Evolutionary conservation across 1,140 invertebrate species (phyloP).

Genomic region (Galendromus occidentalis): DNA sequence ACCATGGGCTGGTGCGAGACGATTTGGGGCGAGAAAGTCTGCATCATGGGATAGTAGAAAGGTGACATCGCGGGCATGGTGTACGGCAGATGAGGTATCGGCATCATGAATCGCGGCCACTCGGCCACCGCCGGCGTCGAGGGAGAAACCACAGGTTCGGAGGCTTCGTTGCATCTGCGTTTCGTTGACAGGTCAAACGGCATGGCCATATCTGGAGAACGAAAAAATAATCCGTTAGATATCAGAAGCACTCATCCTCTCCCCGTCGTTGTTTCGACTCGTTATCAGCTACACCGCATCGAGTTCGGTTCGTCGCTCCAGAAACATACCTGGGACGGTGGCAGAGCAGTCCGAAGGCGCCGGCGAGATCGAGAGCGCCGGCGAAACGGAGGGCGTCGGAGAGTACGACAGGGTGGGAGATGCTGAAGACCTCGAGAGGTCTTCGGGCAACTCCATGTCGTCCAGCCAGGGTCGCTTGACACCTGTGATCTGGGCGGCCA

Average conservation of each 20-base stretch:
- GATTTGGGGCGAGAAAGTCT: not conserved
- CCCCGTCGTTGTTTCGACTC: no score
- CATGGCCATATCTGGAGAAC: not conserved
- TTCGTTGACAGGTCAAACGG: not conserved
- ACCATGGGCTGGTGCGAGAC: not conserved
- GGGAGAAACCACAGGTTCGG: not conserved
- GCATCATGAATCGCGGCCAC: no score
- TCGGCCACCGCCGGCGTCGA: no score
- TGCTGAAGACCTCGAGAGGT: not conserved
- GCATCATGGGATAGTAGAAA: not conserved
- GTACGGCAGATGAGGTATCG: not conserved
- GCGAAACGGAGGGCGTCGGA: not conserved
- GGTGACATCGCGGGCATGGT: not conserved
- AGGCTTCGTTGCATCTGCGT: not conserved
- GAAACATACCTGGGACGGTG: not conserved
- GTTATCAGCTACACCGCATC: no score
- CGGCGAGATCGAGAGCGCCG: not conserved
- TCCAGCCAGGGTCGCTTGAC: constrained; percentile 6
- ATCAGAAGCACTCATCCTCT: no score
- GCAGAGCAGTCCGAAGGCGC: constrained; percentile 7
- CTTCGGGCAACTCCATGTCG: not conserved
- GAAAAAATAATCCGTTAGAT: not conserved
- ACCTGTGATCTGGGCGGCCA: not conserved
- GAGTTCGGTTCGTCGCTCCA: not conserved
- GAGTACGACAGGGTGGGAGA: not conserved